Evolutionary conservation across 1,140 invertebrate species (phyloP).

Genomic region (Trypoxylus dichotomus): DNA sequence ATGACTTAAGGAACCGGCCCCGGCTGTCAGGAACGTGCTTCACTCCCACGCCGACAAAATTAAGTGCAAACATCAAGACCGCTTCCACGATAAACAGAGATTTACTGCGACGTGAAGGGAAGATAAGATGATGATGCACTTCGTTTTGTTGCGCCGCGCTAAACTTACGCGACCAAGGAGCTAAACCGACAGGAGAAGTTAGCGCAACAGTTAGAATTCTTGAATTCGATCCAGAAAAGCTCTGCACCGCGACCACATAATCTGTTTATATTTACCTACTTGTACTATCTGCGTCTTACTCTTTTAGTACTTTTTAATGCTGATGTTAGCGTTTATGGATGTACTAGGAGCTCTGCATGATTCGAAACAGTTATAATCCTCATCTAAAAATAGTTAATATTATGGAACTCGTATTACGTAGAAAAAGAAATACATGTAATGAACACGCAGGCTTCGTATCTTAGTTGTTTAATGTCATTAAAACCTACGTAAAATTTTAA

Average conservation of each 20-base stretch:
- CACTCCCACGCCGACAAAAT: not conserved
- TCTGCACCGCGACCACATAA: not conserved
- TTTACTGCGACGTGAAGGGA: not conserved
- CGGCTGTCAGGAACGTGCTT: slow-evolving; percentile 1
- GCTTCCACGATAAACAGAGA: not conserved
- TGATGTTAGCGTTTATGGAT: no score
- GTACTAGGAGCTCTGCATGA: no score
- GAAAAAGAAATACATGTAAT: no score
- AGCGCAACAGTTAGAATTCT: not conserved
- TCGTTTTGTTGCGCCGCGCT: not conserved
- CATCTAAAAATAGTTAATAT: no score
- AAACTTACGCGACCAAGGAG: not conserved
- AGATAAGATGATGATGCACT: not conserved
- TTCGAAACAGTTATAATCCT: no score
- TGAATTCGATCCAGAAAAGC: slow-evolving; percentile 6
- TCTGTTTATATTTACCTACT: not conserved
- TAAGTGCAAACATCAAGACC: slow-evolving; percentile 2
- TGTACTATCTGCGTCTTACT: not conserved
- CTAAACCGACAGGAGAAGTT: not conserved
- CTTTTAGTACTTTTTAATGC: no score
- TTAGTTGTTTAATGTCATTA: no score
- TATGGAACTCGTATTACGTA: no score
- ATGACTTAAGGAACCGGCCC: not conserved
- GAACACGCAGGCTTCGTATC: no score
- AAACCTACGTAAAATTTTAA: no score